Conservation (phyloP, 2,888 invertebrate species). For the Coleophora deauratella region DNA sequence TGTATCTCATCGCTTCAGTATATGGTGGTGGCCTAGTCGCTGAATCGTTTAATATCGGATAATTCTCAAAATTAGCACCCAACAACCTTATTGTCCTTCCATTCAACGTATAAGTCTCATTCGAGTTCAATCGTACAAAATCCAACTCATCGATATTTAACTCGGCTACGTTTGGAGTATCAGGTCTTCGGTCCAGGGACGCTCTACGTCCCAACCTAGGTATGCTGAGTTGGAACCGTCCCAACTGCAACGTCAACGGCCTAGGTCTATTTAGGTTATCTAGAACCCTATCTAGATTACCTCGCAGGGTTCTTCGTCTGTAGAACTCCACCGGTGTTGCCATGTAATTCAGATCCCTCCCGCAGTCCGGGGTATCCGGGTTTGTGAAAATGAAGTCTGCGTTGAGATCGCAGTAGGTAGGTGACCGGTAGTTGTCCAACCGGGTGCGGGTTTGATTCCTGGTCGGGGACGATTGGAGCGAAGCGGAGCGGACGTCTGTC, state of each 20-base stretch:
- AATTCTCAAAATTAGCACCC: conserved; percentile 56
- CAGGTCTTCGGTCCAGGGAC: conserved; percentile 34
- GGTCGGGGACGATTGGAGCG: conserved; percentile 32
- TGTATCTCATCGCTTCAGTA: conserved; percentile 53
- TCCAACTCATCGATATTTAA: conserved; percentile 49
- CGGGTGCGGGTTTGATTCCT: conserved; percentile 15
- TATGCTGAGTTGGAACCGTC: conserved; percentile 50
- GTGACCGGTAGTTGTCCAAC: conserved; percentile 37
- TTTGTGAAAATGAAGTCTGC: conserved; percentile 29
- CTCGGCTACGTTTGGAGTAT: conserved; percentile 56
- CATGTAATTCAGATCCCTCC: conserved; percentile 41
- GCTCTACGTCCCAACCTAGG: conserved; percentile 37
- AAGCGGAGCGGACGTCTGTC: conserved; percentile 33
- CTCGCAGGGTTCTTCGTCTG: conserved; percentile 28
- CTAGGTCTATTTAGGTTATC: conserved; percentile 27
- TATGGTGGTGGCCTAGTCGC: conserved; percentile 50
- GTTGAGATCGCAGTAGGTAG: conserved; percentile 40
- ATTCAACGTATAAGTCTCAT: conserved; percentile 60
- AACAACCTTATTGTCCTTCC: conserved; percentile 55
- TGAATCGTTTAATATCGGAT: conserved; percentile 31
- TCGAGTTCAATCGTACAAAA: conserved; percentile 40
- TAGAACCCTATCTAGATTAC: conserved; percentile 39
- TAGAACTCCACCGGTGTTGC: conserved; percentile 40
- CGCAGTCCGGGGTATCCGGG: conserved; percentile 31
- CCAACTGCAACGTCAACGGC: conserved; percentile 48